These are phyloP conservation scores for Lobophora halterata DNA, from an alignment of 2,888 invertebrate species.

Conservation along the genomic window DNA sequence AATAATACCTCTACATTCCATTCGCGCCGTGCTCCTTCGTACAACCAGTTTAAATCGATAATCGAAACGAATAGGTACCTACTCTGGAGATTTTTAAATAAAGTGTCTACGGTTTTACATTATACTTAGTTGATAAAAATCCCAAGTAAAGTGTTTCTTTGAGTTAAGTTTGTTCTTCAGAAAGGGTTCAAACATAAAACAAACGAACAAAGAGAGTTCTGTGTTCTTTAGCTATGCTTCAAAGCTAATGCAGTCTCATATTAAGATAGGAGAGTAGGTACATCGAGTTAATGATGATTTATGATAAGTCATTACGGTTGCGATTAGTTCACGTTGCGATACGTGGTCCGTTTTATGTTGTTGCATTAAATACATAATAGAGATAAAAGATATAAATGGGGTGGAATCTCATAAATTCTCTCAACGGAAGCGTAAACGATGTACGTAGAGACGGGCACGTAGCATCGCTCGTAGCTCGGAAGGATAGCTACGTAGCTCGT, in stretches of 20 bases:
- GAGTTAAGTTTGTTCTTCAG: too few relatives aligned
- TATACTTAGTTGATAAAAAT: too few relatives aligned
- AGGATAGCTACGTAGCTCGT: too few relatives aligned
- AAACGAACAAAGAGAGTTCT: too few relatives aligned
- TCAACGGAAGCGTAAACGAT: constrained; percentile 75
- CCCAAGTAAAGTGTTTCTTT: too few relatives aligned
- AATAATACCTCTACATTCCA: constrained; percentile 56
- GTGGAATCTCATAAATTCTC: constrained; percentile 75
- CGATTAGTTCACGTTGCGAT: constrained; percentile 48
- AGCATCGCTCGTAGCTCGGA: constrained; percentile 56
- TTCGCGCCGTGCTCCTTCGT: constrained; percentile 37
- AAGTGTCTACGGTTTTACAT: too few relatives aligned
- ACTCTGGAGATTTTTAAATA: too few relatives aligned
- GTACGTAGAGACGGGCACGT: constrained; percentile 73
- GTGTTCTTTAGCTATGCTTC: too few relatives aligned
- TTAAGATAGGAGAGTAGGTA: constrained; percentile 13
- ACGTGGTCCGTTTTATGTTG: constrained; percentile 46
- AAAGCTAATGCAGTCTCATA: neutral
- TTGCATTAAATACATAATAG: constrained; percentile 68
- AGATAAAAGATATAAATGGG: constrained; percentile 76
- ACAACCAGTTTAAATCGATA: constrained; percentile 33
- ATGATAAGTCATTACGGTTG: constrained; percentile 40
- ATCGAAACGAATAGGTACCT: constrained; percentile 24
- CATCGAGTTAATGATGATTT: constrained; percentile 35
- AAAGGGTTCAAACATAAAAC: too few relatives aligned